Percentiles rank a stretch among this genome's conserved stretches.
These are phyloP conservation scores for Bruchidius siliquastri DNA, from an alignment of 2,888 invertebrate species.

Conservation along the genomic window DNA sequence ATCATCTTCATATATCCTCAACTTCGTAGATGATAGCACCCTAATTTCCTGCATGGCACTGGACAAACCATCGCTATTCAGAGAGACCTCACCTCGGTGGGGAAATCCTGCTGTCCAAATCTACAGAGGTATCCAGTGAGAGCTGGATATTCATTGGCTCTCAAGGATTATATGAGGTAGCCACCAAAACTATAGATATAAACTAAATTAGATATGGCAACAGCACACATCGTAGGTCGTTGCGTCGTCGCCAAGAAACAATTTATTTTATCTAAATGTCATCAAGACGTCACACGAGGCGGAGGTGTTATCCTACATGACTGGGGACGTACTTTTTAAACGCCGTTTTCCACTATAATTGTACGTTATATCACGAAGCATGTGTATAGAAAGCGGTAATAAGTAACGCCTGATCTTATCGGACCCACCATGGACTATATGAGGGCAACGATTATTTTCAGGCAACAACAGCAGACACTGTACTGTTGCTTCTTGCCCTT, in stretches of 20 bases:
- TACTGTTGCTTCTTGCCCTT: neutral
- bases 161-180: too few species aligned
- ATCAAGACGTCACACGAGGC: constrained; percentile 17
- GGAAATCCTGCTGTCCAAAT: too few species aligned
- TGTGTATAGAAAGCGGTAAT: constrained; percentile 8
- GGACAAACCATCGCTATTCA: too few species aligned
- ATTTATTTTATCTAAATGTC: constrained; percentile 24
- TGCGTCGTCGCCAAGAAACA: constrained; percentile 9
- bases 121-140: too few species aligned
- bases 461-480: neutral
- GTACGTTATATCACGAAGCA: constrained; percentile 10
- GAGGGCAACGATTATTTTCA: constrained; percentile 8
- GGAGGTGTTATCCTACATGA: constrained; percentile 10
- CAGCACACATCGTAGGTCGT: neutral
- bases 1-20: too few species aligned
- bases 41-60: too few species aligned
- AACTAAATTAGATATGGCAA: neutral
- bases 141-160: too few species aligned
- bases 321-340: constrained; percentile 8
- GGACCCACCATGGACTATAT: constrained; percentile 2
- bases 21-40: too few species aligned
- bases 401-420: constrained; percentile 12
- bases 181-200: too few species aligned
- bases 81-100: too few species aligned
- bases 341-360: constrained; percentile 3